Base-by-base conservation (phyloP, 2,113 vertebrate species). In the Mustela lutreola region DNA sequence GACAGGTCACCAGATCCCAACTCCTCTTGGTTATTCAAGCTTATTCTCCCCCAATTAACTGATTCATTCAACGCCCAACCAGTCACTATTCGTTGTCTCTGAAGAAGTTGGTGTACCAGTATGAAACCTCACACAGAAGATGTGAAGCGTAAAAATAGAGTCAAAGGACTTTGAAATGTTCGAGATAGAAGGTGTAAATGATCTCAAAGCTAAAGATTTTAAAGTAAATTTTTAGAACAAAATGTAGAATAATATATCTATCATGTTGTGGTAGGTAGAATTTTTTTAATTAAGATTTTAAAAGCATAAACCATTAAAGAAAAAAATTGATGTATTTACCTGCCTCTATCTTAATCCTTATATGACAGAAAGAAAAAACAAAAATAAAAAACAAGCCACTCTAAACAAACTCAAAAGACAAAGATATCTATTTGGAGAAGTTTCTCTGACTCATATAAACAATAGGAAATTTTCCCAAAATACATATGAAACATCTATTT, bases 161-260 rank as follows among this genome's bases (percentile, higher is more conserved):
- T 28, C 19, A 31, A 71, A n/a, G 45, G 36, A 92, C 2, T 65
- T 81, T 63, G 42, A 63, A 81, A 50, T 85, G 4, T 65, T 65
- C 90, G 67, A 45, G 56, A 70, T 18, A 78, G 48, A 92, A 81
- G 63, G 70, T n/a, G 80, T 87, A 71, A 26, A 71, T 15, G 50
- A 60, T 50, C 22, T 45, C 31, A 76, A 91, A 58, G 15, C 75
- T 33, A 56, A 91, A 91, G 26, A 39, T 48, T 79, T 85, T 50
- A 84, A 95, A 56, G 79, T 36, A 76, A 78, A 65, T 60, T 79
- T 86, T 85, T 85, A 85, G 18, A 70, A 65, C 24, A 79, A 91
- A 91, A 71, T 70, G 5, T 78, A 92, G 26, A 53, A 50, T n/a
- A 15, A 42, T 63, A 53, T 62, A 92, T 53, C 15, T 73, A 87